Evolutionary conservation across 2,113 vertebrate genomes (phyloP), one percentile per base, ranked within the genome.

Genomic region (Nothocercus nigrocapillus): DNA sequence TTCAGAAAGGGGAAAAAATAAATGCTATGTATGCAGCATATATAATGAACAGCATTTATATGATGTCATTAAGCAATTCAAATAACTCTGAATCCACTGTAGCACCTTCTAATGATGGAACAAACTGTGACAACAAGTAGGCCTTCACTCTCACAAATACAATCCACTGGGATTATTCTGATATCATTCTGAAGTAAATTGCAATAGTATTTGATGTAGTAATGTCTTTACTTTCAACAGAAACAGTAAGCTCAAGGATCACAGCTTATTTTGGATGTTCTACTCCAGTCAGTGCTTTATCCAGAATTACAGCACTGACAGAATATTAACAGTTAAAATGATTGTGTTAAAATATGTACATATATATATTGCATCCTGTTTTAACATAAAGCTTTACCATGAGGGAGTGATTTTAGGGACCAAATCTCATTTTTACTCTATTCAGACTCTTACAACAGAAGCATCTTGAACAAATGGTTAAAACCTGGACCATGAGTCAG

Each of bases 61-160:
- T 70, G 54, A 56, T 17, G 20, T 34, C 53, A 56, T 53, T 47
- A 64, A 47, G 34, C 73, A 44, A 32, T 20, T 86, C 40, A 80
- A 96, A 66, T 6, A 10, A 66, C 70, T 53, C 27, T 21, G 27
- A 67, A 82, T 36, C 63, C 54, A 36, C 54, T 25, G 11, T 0
- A 68, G 53, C 3, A 81, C 5, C 4, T 0, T 2, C 40, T 62
- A 49, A 69, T 54, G 19, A 6, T 1, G 1, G 20, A 89, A 4
- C 27, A 70, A 75, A 73, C 22, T 12, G 7, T 19, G 14, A 78
- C 53, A 88, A 4, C 9, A 64, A 86, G n/a, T 7, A 81, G 36
- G 25, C 27, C 74, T 66, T 83, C 44, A 38, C 25, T 64, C 47
- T 89, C 70, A 82, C 70, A 58, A 34, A 19, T 3, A 14, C 32